Evolutionary conservation across 1,140 invertebrate species (phyloP), one percentile per base, ranked within the genome.

Genomic region (Trichomalopsis sarcophagae): DNA sequence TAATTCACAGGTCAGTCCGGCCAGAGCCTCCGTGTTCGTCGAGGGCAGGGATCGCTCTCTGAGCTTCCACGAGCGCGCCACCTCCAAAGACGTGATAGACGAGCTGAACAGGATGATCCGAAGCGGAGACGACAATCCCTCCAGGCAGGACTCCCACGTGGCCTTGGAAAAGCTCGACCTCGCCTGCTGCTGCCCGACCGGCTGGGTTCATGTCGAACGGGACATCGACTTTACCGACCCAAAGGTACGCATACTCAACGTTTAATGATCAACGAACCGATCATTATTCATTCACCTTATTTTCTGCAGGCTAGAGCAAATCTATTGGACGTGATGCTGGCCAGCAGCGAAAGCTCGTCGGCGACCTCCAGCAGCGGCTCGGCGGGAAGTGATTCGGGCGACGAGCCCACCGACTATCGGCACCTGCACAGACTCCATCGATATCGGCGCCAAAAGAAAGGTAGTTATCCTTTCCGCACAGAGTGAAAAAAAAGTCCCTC

Each of bases 141-240:
- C 87, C 21, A 82, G 74, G 44, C 88, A 89, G 21, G 90, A 92
- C 50, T 77, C 84, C 11, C 89, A 91, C 78, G 88, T 90, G 78
- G 86, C 86, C 81, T 78, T 90, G 14, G 92, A 93, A 47, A 92
- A 92, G 84, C 92, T 95, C 74, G 95, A 96, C 92, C 93, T 94
- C 80, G 95, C 95, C 23, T 94, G 96, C 87, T 96, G 95, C 90
- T 95, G 95, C 88, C 95, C 95, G 33, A 96, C 96, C 4, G 96
- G 96, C 82, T 97, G 96, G 96, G 95, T 97, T 84, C 96, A 96
- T 91, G 95, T 97, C 27, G 96, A 96, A 91, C 94, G 95, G 81
- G 95, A 96, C 88, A 96, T 96, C 85, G 96, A 96, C 91, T 95
- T 97, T 88, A 96, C 94, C 88, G 96, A 97, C 93, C 96, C 96